Conservation (phyloP, 1,140 invertebrate species). For the Anoplolepis gracilipes region DNA sequence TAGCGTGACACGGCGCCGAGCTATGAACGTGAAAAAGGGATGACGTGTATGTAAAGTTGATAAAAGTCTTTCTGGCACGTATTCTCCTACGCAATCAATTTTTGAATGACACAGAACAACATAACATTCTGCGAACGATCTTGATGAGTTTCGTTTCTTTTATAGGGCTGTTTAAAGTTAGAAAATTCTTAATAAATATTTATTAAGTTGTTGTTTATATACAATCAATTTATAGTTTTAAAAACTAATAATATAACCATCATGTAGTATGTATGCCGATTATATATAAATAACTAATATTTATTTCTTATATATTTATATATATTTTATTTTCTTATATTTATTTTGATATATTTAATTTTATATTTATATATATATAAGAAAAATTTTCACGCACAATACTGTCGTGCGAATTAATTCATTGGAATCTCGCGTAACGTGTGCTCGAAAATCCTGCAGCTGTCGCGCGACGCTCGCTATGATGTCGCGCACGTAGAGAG, state of each 20-base stretch:
- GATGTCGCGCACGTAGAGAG: constrained; percentile 45
- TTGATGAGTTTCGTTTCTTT: neutral
- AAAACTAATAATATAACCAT: neutral
- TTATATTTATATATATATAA: neutral
- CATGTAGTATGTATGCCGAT: too few relatives aligned
- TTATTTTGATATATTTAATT: too few relatives aligned
- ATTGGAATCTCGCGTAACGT: constrained; percentile 49
- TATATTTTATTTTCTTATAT: too few relatives aligned
- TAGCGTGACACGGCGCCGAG: constrained; percentile 73
- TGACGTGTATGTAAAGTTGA: constrained; percentile 72
- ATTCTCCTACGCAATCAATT: constrained; percentile 54
- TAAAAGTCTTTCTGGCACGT: constrained; percentile 66
- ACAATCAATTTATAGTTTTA: neutral
- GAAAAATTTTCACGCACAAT: neutral
- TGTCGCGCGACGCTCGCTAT: constrained; percentile 46
- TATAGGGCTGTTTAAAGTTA: neutral
- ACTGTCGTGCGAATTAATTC: constrained; percentile 64
- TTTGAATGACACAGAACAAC: neutral
- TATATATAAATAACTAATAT: too few relatives aligned
- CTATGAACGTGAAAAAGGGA: constrained; percentile 50
- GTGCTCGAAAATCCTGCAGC: constrained; percentile 61
- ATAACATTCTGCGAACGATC: neutral
- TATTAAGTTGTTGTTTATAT: neutral
- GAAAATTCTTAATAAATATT: neutral
- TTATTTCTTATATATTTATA: too few relatives aligned